phyloP scores from a whole-genome alignment of 2,888 invertebrate species.

The Anaspis maculata region DNA sequence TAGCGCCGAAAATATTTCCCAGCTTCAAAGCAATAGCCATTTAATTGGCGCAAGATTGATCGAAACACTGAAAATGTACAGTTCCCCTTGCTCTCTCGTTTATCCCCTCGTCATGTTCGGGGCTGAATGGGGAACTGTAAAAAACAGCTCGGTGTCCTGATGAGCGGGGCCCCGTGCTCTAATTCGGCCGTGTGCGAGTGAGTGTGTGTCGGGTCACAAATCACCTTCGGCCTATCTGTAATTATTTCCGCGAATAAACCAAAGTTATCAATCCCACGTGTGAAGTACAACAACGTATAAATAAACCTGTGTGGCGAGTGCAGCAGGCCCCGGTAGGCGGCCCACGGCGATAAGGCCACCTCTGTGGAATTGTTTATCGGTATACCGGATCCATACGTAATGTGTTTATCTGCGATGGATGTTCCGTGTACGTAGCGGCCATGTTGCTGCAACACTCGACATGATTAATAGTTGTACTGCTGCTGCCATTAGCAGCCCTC shows the following conservation, averaged over 20 bases:
- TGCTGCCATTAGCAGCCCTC: conserved; percentile 42
- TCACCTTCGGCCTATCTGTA: background rate
- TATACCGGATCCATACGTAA: conserved; percentile 42
- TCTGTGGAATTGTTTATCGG: conserved; percentile 41
- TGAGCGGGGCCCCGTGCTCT: too few relatives aligned
- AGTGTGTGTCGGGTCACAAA: background rate
- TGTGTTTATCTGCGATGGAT: conserved; percentile 44
- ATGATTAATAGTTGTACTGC: conserved; percentile 43
- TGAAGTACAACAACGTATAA: conserved; percentile 17
- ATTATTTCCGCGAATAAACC: conserved; percentile 21
- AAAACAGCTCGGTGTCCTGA: too few relatives aligned
- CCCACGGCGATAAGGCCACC: conserved; percentile 33
- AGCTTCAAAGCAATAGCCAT: too few relatives aligned
- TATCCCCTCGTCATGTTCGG: too few relatives aligned
- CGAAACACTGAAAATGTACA: too few relatives aligned
- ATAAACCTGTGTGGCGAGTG: conserved; percentile 15
- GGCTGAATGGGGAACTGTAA: too few relatives aligned
- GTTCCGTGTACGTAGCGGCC: conserved; percentile 42
- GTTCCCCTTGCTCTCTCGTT: too few relatives aligned
- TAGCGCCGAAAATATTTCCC: too few relatives aligned
- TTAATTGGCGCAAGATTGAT: too few relatives aligned
- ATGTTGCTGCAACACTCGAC: conserved; percentile 43
- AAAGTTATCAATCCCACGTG: conserved; percentile 27
- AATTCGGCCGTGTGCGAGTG: too few relatives aligned
- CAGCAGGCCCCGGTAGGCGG: conserved; percentile 20